Percentiles rank a stretch among this genome's conserved stretches.
phyloP scores from a whole-genome alignment of 2,888 invertebrate genomes.

The Amphimallon solstitiale region DNA sequence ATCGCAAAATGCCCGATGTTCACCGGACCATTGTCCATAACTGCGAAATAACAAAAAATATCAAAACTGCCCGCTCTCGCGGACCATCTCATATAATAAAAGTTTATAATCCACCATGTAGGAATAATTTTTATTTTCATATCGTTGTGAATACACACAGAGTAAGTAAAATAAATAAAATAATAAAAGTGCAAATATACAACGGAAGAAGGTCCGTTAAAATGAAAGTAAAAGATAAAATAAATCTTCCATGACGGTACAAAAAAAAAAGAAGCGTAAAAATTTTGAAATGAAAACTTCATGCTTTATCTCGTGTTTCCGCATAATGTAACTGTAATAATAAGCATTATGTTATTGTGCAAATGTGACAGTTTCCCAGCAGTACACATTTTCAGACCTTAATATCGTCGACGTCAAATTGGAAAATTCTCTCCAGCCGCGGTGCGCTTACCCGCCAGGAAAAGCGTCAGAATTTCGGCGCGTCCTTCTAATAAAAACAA shows the following conservation, averaged over 20 bases:
- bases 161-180: too few relatives aligned
- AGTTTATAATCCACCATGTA: too few relatives aligned
- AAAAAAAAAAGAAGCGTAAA: background rate
- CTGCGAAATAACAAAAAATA: too few relatives aligned
- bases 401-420: constrained; percentile 22
- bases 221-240: background rate
- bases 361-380: constrained; percentile 20
- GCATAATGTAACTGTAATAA: constrained; percentile 8
- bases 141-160: too few relatives aligned
- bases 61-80: too few relatives aligned
- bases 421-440: constrained; percentile 21
- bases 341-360: constrained; percentile 17
- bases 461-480: constrained; percentile 11
- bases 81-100: too few relatives aligned
- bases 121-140: too few relatives aligned
- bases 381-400: constrained; percentile 20
- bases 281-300: constrained; percentile 10
- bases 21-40: too few relatives aligned
- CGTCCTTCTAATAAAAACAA: constrained; percentile 20
- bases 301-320: constrained; percentile 5
- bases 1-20: too few relatives aligned
- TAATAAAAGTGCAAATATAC: too few relatives aligned
- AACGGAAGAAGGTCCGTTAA: too few relatives aligned
- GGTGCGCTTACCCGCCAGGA: background rate
- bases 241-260: background rate